These are phyloP conservation scores for Tapirus terrestris DNA, from an alignment of 2,113 vertebrate species.

Conservation along the genomic window DNA sequence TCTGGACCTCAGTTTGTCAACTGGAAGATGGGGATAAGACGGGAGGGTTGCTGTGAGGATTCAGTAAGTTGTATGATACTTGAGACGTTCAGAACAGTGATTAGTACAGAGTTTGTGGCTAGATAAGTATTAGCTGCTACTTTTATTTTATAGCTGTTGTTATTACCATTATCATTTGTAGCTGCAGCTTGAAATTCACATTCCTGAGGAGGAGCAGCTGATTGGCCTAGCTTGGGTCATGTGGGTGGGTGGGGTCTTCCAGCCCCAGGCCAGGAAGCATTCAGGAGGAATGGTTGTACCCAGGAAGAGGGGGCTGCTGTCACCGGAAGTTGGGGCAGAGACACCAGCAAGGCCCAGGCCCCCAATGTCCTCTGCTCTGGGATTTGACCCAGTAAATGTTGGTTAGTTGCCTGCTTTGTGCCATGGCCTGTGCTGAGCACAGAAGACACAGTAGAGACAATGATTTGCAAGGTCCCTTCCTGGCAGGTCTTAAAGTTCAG, in stretches of 20 bases:
- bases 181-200: slow-evolving; percentile 36
- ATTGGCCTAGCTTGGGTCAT: neutral
- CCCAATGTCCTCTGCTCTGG: neutral
- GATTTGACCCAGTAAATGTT: neutral
- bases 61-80: neutral
- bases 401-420: neutral
- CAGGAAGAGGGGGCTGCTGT: neutral
- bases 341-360: neutral
- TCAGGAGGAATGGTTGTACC: neutral
- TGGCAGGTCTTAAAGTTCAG: neutral
- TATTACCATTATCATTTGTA: neutral
- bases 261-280: neutral
- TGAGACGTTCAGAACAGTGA: neutral
- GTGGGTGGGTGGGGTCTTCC: neutral
- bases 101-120: neutral
- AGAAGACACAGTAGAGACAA: neutral
- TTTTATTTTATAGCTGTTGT: slow-evolving; percentile 9
- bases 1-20: neutral
- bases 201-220: neutral
- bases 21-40: neutral
- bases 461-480: neutral
- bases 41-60: neutral
- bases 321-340: neutral
- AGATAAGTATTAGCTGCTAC: neutral
- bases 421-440: neutral